Percentiles rank a stretch among this genome's conserved stretches.
Evolutionary conservation across 2,888 invertebrate species (phyloP).

Genomic region (Agonopterix heracliana): DNA sequence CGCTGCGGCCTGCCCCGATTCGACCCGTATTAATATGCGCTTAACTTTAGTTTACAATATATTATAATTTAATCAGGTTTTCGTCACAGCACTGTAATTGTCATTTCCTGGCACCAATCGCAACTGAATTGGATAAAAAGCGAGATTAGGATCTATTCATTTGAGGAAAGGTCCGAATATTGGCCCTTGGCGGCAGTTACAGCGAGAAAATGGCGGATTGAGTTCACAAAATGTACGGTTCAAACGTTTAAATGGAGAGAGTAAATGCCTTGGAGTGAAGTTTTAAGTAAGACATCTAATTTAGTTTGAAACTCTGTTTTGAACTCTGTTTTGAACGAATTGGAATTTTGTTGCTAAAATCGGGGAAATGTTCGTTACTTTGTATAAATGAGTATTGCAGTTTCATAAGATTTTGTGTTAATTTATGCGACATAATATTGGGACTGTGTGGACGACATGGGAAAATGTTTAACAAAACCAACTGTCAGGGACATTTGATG

Average conservation of each 20-base stretch:
- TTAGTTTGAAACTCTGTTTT: background rate
- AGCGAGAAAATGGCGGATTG: conserved; percentile 35
- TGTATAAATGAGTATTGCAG: too few species aligned
- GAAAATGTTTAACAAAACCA: too few species aligned
- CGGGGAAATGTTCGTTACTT: background rate
- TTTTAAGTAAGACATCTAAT: background rate
- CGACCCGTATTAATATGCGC: too few species aligned
- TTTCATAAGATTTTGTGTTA: too few species aligned
- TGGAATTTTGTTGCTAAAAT: background rate
- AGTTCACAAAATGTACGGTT: conserved; percentile 39
- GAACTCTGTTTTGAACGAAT: background rate
- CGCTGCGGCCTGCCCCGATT: too few species aligned
- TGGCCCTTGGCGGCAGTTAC: conserved; percentile 44
- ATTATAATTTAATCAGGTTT: too few species aligned
- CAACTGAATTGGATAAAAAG: conserved; percentile 45
- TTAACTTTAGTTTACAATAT: too few species aligned
- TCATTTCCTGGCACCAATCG: conserved; percentile 31
- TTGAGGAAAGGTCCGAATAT: conserved; percentile 53
- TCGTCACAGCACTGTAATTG: too few species aligned
- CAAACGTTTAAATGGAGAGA: conserved; percentile 11
- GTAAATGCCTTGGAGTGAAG: background rate
- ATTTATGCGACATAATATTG: too few species aligned
- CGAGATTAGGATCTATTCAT: conserved; percentile 60
- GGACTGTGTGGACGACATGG: too few species aligned
- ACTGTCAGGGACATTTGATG: too few species aligned